Base-by-base conservation (phyloP, 2,888 invertebrate genomes). In the Catocala nupta region DNA sequence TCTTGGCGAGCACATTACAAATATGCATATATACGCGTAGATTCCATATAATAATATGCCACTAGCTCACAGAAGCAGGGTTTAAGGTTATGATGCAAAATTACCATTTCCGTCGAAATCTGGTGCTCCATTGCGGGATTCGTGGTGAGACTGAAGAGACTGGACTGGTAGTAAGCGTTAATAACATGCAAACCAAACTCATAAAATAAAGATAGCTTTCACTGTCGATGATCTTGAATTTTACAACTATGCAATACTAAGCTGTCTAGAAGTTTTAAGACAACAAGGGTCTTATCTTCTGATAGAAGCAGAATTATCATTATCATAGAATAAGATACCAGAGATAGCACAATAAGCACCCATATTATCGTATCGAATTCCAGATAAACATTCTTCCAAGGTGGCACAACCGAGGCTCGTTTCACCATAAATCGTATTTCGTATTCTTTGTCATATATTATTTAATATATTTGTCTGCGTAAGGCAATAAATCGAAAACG, bases 101-200 rank as follows among this genome's bases (percentile, higher is more conserved):
- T 59, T 39, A 88, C 89, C 5, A 81, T 65, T 13, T 76, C 77
- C 0, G 64, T 75, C 0, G 81, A 73, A 45, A 90, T 77, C 70
- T 91, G 90, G 58, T 87, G 83, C 11, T 80, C 76, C 7, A 65
- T 59, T 1, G 64, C 62, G 0, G 87, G 86, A 36, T 86, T 63
- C 0, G 83, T 81, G 2, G 78, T 81, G 0, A 88, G 59, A 67
- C 88, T 85, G 9, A 84, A 77, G 8, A 90, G 67, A 52, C 75
- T 82, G 0, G 88, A 81, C 36, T 83, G 81, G 53, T 90, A 90
- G 58, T 75, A 81, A 0, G 78, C 62, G 53, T 82, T 84, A 2
- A 89, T 75, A 0, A 59, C 80, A 86, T 3, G 84, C 80, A 42
- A 86, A 88, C 75, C 80, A 75, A 4, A 87, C 59, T 88, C 88